Evolutionary conservation across 1,140 invertebrate genomes (phyloP), one percentile per base, ranked within the genome.

Genomic region (Cyrtorhinus lividipennis): DNA sequence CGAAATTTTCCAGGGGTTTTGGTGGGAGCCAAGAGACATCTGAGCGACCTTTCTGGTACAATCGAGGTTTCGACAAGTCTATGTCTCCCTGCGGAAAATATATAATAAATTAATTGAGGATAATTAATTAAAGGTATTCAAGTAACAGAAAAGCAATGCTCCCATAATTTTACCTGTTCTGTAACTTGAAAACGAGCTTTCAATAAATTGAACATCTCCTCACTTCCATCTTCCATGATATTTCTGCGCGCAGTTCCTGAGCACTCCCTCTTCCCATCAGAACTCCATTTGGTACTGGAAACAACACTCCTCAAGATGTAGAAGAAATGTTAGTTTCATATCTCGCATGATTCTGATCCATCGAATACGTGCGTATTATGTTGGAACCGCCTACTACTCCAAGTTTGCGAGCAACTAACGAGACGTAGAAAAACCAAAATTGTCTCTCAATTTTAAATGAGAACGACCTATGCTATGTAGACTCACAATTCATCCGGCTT

Each of bases 401-500:
- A 38, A 38, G 5, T 8, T 15, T 38, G 15, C 30, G 15, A 38
- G 15, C 30, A 8, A 38, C 30, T 15, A 38, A 38, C 30, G 30
- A 38, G 30, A 15, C 5, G 5, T 15, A 38, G 30, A 38, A 38
- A 38, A 15, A 15, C 30, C 5, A 15, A 38, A 38, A 38, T 38
- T 8, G 15, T 38, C 30, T 38, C 30, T 38, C 15, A 38, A 38
- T 38, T 15, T 8, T 38, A 8, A 5, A 38, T 38, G 30, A 38
- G 15, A 8, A 38, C 15, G 5, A 38, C 15, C 30, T 15, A 38
- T 8, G 15, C 30, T 5, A 53, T 13, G 20, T 20, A 13, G 13
- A 56, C 60, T 65, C 56, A 64, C 68, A 70, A 73, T 57, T 26
- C 46, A 27, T 65, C 64, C 20, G 79, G 77, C 23, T 82, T 71